These are phyloP conservation scores for Mixornis gularis DNA, from an alignment of 2,113 vertebrate genomes.

Conservation along the genomic window DNA sequence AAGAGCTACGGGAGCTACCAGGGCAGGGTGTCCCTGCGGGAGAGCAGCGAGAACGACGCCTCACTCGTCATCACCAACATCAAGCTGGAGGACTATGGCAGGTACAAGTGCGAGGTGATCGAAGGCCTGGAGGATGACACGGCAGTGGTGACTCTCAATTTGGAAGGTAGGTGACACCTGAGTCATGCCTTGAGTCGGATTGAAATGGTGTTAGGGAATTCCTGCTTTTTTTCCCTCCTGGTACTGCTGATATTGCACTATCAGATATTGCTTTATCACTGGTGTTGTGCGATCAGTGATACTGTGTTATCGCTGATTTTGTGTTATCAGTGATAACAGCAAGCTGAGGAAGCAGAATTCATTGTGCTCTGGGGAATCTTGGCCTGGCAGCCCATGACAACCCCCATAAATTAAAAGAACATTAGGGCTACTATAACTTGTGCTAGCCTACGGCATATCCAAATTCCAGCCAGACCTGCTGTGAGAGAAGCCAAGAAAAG, in stretches of 20 bases:
- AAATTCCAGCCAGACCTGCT: background rate
- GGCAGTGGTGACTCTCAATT: conserved; percentile 76
- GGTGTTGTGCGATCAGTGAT: background rate
- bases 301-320: background rate
- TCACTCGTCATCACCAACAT: conserved; percentile 81
- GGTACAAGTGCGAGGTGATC: conserved; percentile 88
- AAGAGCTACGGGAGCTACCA: conserved; percentile 81
- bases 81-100: conserved; percentile 81
- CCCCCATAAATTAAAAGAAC: background rate
- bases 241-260: background rate
- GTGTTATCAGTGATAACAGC: background rate
- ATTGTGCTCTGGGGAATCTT: background rate
- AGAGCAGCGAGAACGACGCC: conserved; percentile 75
- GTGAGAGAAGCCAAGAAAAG: background rate
- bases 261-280: rapidly evolving
- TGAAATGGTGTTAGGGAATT: rapidly evolving
- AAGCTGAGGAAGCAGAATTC: background rate
- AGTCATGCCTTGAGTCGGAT: background rate
- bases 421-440: background rate
- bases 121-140: conserved; percentile 81
- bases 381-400: background rate
- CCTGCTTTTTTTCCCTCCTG: background rate
- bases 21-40: conserved; percentile 74
- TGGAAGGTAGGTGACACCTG: conserved; percentile 69
- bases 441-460: rapidly evolving